These are phyloP conservation scores for Syrphus vitripennis DNA, from an alignment of 2,888 invertebrate species.

Conservation along the genomic window DNA sequence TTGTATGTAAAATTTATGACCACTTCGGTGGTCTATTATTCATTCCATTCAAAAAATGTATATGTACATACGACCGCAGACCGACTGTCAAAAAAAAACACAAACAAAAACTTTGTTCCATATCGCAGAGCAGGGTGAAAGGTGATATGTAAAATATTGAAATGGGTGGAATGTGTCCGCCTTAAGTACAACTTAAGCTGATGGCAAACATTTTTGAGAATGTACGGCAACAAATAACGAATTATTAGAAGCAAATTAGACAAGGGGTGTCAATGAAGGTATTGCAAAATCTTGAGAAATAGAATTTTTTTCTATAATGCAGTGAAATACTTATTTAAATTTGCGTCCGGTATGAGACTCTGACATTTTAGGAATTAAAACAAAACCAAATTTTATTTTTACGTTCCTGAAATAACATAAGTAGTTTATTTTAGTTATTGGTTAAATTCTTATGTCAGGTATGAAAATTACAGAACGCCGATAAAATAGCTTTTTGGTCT, in stretches of 20 bases:
- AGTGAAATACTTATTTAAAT: no score
- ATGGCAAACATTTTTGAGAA: conserved; percentile 21
- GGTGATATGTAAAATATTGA: conserved; percentile 59
- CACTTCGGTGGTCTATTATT: conserved; percentile 68
- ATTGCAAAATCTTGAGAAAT: neutral
- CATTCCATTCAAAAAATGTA: conserved; percentile 55
- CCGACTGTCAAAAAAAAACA: conserved; percentile 13
- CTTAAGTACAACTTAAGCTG: conserved; percentile 41
- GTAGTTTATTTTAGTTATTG: no score
- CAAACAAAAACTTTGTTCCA: conserved; percentile 20
- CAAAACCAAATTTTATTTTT: no score
- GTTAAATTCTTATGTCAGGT: no score
- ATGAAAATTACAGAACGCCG: no score
- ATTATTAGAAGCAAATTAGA: neutral
- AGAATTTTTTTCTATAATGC: neutral
- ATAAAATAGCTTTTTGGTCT: no score
- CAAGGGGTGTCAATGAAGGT: neutral
- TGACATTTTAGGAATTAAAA: no score
- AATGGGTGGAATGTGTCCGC: conserved; percentile 46
- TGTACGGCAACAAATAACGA: neutral
- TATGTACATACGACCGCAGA: conserved; percentile 4
- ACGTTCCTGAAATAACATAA: no score
- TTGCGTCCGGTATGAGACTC: no score
- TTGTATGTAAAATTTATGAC: conserved; percentile 63
- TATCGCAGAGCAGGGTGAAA: conserved; percentile 43